A percentile compares a stretch with the other conserved stretches of the same genome.
phyloP scores from a whole-genome alignment of 2,888 invertebrate species.

The Tromatobia lineatoria region DNA sequence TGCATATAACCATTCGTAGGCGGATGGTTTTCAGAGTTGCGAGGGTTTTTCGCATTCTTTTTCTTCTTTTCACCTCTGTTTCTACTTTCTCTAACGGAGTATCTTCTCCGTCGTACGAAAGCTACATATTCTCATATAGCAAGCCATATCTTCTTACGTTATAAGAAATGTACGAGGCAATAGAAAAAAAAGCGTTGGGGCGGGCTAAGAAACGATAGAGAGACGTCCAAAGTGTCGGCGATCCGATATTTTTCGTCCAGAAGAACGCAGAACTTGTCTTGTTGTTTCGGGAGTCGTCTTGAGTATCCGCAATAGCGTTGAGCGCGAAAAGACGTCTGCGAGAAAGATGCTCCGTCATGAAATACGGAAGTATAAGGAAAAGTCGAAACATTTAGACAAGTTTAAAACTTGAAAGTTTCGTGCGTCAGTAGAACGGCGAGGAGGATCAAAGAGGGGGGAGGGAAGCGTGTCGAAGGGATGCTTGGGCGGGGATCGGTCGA shows the following conservation, averaged over 20 bases:
- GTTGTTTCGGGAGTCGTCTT: slow-evolving; percentile 66
- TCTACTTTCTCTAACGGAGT: slow-evolving; percentile 19
- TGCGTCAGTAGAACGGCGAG: slow-evolving; percentile 6
- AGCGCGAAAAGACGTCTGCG: slow-evolving; percentile 50
- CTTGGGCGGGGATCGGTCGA: slow-evolving; percentile 67
- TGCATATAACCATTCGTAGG: slow-evolving; percentile 53
- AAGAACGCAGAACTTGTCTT: slow-evolving; percentile 19
- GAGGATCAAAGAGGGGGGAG: slow-evolving; percentile 22
- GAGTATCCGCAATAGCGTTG: slow-evolving; percentile 57
- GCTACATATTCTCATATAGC: slow-evolving; percentile 27
- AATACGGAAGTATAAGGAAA: slow-evolving; percentile 75
- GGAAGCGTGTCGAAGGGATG: slow-evolving; percentile 58
- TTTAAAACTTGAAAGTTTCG: slow-evolving; percentile 80
- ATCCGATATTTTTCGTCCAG: slow-evolving; percentile 49
- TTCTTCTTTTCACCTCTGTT: not conserved
- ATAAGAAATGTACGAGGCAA: slow-evolving; percentile 62
- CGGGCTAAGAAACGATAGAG: slow-evolving; percentile 18
- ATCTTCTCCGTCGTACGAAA: slow-evolving; percentile 7
- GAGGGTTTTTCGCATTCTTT: slow-evolving; percentile 3
- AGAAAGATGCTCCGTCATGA: slow-evolving; percentile 67
- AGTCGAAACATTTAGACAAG: slow-evolving; percentile 81
- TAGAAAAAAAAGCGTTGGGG: slow-evolving; percentile 26
- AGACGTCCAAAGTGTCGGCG: slow-evolving; percentile 46
- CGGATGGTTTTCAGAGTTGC: slow-evolving; percentile 29
- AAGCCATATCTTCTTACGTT: slow-evolving; percentile 39